These are phyloP conservation scores for Gastrophryne carolinensis DNA, from an alignment of 2,797 vertebrate species.

Conservation along the genomic window DNA sequence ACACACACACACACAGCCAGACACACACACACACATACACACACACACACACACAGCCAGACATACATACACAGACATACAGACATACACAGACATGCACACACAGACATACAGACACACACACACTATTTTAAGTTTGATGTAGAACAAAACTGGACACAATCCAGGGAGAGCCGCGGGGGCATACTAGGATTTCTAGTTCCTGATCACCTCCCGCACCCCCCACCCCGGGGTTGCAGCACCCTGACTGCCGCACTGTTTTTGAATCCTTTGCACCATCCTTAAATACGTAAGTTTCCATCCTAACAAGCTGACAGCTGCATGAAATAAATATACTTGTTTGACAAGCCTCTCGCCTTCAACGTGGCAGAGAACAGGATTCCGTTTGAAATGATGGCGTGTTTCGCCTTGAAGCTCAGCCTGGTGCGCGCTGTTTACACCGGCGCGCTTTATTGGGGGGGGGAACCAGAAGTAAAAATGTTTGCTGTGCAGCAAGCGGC, in stretches of 20 bases:
- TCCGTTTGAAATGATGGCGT: slow-evolving; percentile 14
- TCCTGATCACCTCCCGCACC: too few relatives aligned
- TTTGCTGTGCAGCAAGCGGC: slow-evolving; percentile 23
- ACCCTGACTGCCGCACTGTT: not conserved
- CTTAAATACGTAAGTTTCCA: not conserved
- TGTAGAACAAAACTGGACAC: too few relatives aligned
- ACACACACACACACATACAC: too few relatives aligned
- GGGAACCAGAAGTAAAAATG: slow-evolving; percentile 4
- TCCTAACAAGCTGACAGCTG: slow-evolving; percentile 27
- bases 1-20: too few relatives aligned
- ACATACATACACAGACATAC: too few relatives aligned
- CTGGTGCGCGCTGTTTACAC: slow-evolving; percentile 13
- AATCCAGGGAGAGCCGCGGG: too few relatives aligned
- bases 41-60: too few relatives aligned
- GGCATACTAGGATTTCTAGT: not conserved
- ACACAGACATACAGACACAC: too few relatives aligned
- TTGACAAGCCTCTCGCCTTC: slow-evolving; percentile 21
- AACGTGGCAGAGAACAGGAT: slow-evolving; percentile 25
- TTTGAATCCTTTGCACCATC: not conserved
- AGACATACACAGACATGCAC: too few relatives aligned
- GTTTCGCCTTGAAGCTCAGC: slow-evolving; percentile 23
- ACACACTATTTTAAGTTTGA: too few relatives aligned
- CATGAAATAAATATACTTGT: slow-evolving; percentile 35
- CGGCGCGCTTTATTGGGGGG: slow-evolving; percentile 1
- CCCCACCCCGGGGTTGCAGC: too few relatives aligned